Percentiles rank a stretch among this genome's conserved stretches.
Evolutionary conservation across 1,140 invertebrate species (phyloP).

Genomic region (Hestina assimilis): DNA sequence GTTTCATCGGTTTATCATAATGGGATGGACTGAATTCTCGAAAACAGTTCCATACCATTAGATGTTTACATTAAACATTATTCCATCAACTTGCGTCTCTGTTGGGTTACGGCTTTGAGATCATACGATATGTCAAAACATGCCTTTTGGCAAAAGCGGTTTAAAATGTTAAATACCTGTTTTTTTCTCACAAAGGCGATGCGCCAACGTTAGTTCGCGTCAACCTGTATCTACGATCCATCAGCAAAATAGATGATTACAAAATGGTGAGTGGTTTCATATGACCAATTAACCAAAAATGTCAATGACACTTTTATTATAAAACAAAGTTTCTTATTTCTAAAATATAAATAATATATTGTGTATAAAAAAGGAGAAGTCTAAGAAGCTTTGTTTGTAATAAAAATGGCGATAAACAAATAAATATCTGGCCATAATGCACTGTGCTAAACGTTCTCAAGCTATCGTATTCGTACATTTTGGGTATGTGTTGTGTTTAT

Average conservation of each 20-base stretch:
- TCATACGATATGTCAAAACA: background rate
- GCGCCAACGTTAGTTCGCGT: constrained; percentile 89
- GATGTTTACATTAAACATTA: constrained; percentile 48
- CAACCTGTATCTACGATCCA: constrained; percentile 97
- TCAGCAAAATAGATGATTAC: constrained; percentile 99
- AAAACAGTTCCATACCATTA: constrained; percentile 39
- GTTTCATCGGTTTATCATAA: constrained; percentile 13
- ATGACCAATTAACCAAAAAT: constrained; percentile 48
- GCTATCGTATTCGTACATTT: constrained; percentile 50
- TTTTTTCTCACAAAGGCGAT: constrained; percentile 80
- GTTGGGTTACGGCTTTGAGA: constrained; percentile 4
- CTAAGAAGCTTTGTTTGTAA: constrained; percentile 62
- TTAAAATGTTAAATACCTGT: constrained; percentile 45
- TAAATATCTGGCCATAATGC: constrained; percentile 65
- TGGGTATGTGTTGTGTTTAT: constrained; percentile 56
- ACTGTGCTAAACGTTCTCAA: constrained; percentile 65
- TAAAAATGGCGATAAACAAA: constrained; percentile 57
- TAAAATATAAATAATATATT: constrained; percentile 1
- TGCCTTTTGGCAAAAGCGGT: constrained; percentile 28
- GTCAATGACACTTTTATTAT: constrained; percentile 66
- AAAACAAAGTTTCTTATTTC: constrained; percentile 47
- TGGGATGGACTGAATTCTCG: constrained; percentile 13
- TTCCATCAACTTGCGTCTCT: constrained; percentile 42
- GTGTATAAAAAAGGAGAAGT: too few species aligned
- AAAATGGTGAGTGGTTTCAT: constrained; percentile 93